phyloP scores from a whole-genome alignment of 2,113 vertebrate genomes.

The Leuciscus idus region DNA sequence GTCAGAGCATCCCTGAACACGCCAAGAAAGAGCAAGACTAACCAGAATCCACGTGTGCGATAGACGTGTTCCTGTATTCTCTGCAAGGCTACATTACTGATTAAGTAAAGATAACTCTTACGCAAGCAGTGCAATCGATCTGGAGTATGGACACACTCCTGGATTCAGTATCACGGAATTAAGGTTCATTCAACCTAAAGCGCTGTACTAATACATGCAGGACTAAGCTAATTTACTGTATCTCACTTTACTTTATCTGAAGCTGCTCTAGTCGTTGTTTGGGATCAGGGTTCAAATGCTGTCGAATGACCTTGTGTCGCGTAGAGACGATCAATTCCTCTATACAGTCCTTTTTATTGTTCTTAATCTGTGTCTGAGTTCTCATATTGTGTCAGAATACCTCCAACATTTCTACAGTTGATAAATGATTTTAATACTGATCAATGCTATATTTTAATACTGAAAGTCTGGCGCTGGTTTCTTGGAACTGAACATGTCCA shows the following conservation, averaged over 20 bases:
- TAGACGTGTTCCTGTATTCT: too few relatives aligned
- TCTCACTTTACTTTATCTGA: too few relatives aligned
- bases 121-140: not conserved
- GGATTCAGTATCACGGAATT: not conserved
- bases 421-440: not conserved
- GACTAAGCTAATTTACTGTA: not conserved
- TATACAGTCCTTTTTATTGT: not conserved
- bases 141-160: not conserved
- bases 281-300: too few relatives aligned
- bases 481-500: not conserved
- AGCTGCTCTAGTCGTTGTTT: too few relatives aligned
- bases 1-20: constrained; percentile 82
- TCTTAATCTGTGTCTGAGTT: not conserved
- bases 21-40: constrained; percentile 70
- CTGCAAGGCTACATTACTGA: too few relatives aligned
- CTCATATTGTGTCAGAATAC: not conserved
- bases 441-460: not conserved
- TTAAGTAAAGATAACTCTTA: too few relatives aligned
- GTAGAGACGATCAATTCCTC: not conserved
- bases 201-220: not conserved
- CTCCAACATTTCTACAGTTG: not conserved
- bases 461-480: not conserved
- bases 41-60: accelerated
- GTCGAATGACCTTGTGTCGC: not conserved
- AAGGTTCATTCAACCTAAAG: not conserved